Evolutionary conservation across 2,797 vertebrate species (phyloP).

Genomic region (Sibirionetta formosa): DNA sequence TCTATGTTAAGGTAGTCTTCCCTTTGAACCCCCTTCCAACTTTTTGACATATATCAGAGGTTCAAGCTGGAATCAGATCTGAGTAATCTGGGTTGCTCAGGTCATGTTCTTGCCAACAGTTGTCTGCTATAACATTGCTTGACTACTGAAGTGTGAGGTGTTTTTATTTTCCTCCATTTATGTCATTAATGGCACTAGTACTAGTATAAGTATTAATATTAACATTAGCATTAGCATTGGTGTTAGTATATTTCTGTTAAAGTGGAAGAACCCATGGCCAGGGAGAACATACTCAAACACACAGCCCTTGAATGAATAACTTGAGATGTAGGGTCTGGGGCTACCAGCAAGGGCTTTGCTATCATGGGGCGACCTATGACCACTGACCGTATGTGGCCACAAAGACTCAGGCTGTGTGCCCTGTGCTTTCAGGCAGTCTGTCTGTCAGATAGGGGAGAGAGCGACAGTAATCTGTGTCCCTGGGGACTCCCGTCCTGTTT

Average conservation of each 20-base stretch:
- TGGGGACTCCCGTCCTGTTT: neutral
- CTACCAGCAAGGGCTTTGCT: neutral
- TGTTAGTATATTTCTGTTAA: neutral
- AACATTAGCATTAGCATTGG: neutral
- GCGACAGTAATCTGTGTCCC: neutral
- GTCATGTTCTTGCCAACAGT: neutral
- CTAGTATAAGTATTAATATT: neutral
- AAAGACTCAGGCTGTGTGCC: neutral
- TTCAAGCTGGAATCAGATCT: neutral
- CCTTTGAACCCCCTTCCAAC: neutral
- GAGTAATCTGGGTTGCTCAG: neutral
- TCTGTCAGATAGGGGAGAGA: rapidly evolving
- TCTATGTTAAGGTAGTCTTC: neutral
- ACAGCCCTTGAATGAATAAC: neutral
- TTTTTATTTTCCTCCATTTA: neutral
- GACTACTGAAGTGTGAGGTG: neutral
- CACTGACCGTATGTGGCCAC: neutral
- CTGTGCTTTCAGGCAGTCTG: neutral
- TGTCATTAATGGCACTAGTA: neutral
- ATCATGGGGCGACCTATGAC: neutral
- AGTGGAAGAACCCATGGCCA: neutral
- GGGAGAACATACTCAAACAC: neutral
- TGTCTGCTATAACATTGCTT: neutral
- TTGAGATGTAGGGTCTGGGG: neutral
- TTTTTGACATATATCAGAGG: neutral